These are phyloP conservation scores for Dione juno DNA, from an alignment of 2,888 invertebrate genomes.

Conservation along the genomic window DNA sequence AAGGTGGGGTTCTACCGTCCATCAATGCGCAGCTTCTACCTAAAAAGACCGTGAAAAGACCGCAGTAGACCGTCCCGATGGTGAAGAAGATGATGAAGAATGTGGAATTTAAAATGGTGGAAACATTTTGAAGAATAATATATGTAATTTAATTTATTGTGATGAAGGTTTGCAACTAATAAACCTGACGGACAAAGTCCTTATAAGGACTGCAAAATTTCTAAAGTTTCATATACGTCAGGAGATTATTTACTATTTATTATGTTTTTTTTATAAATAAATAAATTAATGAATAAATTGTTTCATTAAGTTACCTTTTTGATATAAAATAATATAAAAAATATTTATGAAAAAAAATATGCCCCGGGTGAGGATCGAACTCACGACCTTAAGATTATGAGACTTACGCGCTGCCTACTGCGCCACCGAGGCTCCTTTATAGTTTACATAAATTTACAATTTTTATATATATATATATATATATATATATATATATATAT, in stretches of 20 bases:
- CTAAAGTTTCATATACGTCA: background rate
- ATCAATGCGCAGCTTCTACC: slow-evolving; percentile 64
- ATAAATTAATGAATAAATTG: background rate
- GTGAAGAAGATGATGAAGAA: slow-evolving; percentile 1
- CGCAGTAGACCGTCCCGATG: slow-evolving; percentile 18
- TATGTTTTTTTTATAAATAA: background rate
- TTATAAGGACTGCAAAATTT: slow-evolving; percentile 56
- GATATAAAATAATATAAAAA: background rate
- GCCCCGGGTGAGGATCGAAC: slow-evolving; percentile 96
- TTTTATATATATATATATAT: background rate
- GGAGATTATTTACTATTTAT: too few species aligned
- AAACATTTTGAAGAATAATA: background rate
- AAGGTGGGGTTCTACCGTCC: slow-evolving; percentile 63
- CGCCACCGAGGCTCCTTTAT: slow-evolving; percentile 90
- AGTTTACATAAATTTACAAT: background rate
- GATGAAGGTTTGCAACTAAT: slow-evolving; percentile 42
- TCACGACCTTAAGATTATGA: slow-evolving; percentile 97
- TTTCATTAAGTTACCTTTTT: background rate
- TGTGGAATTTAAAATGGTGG: too few species aligned
- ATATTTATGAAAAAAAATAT: slow-evolving; percentile 27
- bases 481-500: too few species aligned
- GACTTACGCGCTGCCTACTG: slow-evolving; percentile 95
- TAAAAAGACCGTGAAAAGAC: slow-evolving; percentile 60
- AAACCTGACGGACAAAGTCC: slow-evolving; percentile 53
- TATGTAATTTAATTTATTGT: slow-evolving; percentile 26